A percentile compares a stretch with the other conserved stretches of the same genome.
Evolutionary conservation across 2,888 invertebrate genomes (phyloP).

Genomic region (Tiliacea aurago): DNA sequence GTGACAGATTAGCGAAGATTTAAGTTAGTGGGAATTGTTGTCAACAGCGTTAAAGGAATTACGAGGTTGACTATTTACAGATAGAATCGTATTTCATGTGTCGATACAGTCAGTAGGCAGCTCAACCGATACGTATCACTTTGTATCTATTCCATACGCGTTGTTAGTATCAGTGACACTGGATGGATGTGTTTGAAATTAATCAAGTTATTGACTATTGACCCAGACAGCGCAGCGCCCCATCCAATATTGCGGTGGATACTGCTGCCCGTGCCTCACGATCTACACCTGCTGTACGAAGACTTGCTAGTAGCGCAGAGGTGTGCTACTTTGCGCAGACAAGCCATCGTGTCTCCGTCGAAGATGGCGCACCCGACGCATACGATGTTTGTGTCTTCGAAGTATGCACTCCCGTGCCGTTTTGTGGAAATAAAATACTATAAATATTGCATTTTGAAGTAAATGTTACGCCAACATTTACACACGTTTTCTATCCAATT

Average conservation of each 20-base stretch:
- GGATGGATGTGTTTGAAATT: not conserved
- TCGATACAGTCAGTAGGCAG: not conserved
- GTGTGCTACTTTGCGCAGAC: too few relatives aligned
- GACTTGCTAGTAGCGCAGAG: too few relatives aligned
- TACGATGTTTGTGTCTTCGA: too few relatives aligned
- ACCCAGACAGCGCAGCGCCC: not conserved
- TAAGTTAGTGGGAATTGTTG: not conserved
- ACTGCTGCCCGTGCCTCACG: too few relatives aligned
- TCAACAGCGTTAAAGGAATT: not conserved
- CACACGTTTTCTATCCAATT: too few relatives aligned
- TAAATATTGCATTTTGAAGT: not conserved
- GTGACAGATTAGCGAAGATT: not conserved
- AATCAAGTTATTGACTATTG: not conserved
- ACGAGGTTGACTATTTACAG: not conserved
- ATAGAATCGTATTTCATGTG: not conserved
- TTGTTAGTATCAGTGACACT: not conserved
- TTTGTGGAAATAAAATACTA: too few relatives aligned
- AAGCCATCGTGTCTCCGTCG: too few relatives aligned
- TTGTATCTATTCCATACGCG: not conserved
- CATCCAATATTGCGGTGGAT: not conserved
- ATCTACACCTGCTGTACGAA: too few relatives aligned
- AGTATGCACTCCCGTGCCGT: too few relatives aligned
- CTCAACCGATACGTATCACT: not conserved
- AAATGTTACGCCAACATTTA: not conserved
- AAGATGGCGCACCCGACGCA: too few relatives aligned